Conservation (phyloP, 2,888 invertebrate species). For the Xestia xanthographa region DNA sequence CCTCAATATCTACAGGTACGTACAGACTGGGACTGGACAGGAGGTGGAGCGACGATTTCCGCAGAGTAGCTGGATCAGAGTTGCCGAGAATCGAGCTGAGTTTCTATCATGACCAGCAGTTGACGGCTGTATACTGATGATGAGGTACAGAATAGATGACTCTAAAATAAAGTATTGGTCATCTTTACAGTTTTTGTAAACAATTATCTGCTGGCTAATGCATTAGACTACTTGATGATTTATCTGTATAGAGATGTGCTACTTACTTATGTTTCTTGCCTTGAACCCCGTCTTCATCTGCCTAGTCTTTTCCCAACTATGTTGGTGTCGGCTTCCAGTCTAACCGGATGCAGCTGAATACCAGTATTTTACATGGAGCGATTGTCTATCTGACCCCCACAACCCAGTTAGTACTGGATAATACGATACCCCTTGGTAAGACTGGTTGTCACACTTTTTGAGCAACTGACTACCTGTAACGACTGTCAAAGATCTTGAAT, state of each 20-base stretch:
- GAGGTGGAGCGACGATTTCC: not conserved
- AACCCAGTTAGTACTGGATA: no score
- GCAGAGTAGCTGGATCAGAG: not conserved
- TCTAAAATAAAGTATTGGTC: not conserved
- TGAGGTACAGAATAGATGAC: not conserved
- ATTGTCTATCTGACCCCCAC: no score
- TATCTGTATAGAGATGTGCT: not conserved
- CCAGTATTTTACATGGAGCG: no score
- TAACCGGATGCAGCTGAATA: no score
- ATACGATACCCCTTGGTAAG: no score
- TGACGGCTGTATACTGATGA: not conserved
- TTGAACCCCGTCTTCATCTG: no score
- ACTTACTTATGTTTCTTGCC: not conserved
- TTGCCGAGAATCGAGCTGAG: not conserved
- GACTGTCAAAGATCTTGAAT: no score
- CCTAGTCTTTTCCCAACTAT: no score
- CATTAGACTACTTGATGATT: not conserved
- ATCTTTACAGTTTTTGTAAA: not conserved
- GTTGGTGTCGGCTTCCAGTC: no score
- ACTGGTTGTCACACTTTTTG: no score
- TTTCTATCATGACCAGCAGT: not conserved
- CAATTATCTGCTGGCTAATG: conserved; percentile 12
- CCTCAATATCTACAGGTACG: not conserved
- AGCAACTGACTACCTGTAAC: no score
- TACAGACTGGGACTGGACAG: not conserved